phyloP scores from a whole-genome alignment of 2,888 invertebrate genomes.

The Cosmopolites sordidus region DNA sequence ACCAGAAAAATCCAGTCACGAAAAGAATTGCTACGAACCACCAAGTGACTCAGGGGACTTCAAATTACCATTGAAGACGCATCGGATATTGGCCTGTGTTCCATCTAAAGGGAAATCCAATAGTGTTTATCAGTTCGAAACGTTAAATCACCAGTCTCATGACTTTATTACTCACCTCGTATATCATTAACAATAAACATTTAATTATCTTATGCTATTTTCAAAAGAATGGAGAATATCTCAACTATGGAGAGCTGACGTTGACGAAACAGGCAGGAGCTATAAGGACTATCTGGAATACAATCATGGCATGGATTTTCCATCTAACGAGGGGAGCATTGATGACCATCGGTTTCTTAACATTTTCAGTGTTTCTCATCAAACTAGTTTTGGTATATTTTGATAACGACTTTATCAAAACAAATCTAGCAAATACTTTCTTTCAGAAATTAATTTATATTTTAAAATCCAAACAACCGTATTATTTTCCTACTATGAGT shows the following conservation, averaged over 20 bases:
- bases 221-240: slow-evolving; percentile 14
- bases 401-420: not conserved
- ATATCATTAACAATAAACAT: no score
- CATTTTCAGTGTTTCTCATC: slow-evolving; percentile 79
- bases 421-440: no score
- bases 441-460: slow-evolving; percentile 65
- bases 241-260: not conserved
- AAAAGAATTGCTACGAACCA: no score
- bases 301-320: slow-evolving; percentile 39
- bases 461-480: slow-evolving; percentile 58
- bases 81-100: no score
- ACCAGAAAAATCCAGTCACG: no score
- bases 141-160: no score
- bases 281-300: slow-evolving; percentile 9
- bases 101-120: no score
- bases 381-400: slow-evolving; percentile 72
- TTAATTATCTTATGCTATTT: no score
- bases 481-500: slow-evolving; percentile 49
- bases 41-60: no score
- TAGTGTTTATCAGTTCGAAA: no score
- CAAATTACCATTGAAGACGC: no score
- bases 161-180: no score
- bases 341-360: slow-evolving; percentile 78
- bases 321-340: slow-evolving; percentile 76
- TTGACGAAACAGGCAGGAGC: not conserved